Conservation (phyloP, 2,797 vertebrate genomes). For the Octomys mimax region DNA sequence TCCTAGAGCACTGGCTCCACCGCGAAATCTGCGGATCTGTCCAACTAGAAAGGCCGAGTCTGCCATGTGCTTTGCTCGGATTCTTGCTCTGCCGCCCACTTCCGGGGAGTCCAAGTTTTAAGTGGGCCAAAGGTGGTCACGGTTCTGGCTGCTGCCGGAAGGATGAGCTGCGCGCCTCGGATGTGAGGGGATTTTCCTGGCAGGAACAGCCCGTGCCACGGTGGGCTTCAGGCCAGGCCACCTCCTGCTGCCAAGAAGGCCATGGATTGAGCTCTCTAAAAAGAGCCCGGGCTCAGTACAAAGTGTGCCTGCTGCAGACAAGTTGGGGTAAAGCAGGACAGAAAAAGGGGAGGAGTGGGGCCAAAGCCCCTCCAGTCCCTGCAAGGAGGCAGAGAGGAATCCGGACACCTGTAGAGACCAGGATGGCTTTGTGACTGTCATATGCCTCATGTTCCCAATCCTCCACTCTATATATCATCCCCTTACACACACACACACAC, state of each 20-base stretch:
- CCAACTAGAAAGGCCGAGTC: neutral
- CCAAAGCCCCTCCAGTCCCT: accelerated
- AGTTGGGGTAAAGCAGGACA: neutral
- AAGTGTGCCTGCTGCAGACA: neutral
- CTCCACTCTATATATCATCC: neutral
- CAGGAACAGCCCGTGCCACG: accelerated
- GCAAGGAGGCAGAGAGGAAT: neutral
- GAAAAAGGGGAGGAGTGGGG: neutral
- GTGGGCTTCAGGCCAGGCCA: neutral
- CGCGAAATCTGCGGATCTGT: neutral
- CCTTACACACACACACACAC: neutral
- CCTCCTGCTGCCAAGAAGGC: neutral
- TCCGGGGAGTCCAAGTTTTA: neutral
- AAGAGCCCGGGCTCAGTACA: neutral
- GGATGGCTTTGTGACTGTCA: neutral
- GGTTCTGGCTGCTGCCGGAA: neutral
- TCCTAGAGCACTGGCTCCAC: accelerated
- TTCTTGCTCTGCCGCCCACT: neutral
- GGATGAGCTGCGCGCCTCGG: neutral
- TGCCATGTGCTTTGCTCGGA: no score
- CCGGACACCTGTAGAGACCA: accelerated
- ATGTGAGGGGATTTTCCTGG: neutral
- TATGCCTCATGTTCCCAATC: accelerated
- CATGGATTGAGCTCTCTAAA: neutral
- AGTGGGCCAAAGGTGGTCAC: neutral